Conservation (phyloP, 2,888 invertebrate species). For the Ornithoptera alexandrae region DNA sequence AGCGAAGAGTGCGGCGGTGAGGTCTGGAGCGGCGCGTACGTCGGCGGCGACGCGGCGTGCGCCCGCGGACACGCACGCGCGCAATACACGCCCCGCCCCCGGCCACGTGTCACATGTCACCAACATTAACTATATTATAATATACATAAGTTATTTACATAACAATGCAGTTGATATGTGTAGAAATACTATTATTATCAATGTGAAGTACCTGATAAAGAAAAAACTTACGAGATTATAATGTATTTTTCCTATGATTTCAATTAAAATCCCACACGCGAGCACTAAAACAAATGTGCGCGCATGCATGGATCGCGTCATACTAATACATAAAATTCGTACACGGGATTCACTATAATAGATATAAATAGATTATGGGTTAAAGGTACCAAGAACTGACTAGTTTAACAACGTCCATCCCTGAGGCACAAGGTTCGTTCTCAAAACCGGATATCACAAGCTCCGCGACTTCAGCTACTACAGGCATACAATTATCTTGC, state of each 20-base stretch:
- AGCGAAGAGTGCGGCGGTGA: conserved; percentile 85
- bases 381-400: conserved; percentile 60
- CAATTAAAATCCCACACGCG: no score
- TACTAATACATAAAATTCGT: no score
- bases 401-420: conserved; percentile 87
- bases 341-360: not conserved
- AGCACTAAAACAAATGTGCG: no score
- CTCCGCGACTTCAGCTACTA: conserved; percentile 84
- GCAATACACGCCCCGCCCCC: conserved; percentile 50
- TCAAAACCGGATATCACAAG: conserved; percentile 85
- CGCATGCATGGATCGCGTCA: no score
- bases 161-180: no score
- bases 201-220: no score
- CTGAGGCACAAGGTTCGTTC: conserved; percentile 83
- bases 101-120: conserved; percentile 62
- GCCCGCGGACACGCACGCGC: conserved; percentile 38
- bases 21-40: conserved; percentile 79
- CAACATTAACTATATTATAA: conserved; percentile 45
- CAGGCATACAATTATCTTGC: conserved; percentile 84
- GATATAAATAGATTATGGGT: not conserved
- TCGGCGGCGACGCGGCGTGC: conserved; percentile 42
- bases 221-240: no score
- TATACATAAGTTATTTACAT: not conserved
- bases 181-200: no score
- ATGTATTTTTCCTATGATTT: no score